Evolutionary conservation across 2,797 vertebrate species (phyloP).

Genomic region (Danio albolineatus): DNA sequence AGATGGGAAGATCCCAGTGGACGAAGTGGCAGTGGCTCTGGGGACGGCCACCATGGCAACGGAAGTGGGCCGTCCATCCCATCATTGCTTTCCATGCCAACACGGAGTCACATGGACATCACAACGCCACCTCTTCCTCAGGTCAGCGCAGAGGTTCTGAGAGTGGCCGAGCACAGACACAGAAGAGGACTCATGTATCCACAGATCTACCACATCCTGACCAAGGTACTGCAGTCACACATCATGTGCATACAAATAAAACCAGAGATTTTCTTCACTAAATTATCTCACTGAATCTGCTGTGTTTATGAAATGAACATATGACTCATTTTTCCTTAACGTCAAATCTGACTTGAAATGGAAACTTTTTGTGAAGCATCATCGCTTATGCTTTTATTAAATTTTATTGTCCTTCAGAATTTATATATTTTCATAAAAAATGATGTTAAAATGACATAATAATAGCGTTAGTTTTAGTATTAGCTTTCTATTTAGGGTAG

Average conservation of each 20-base stretch:
- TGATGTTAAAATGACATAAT: too few species aligned
- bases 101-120: conserved; percentile 93
- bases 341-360: not conserved
- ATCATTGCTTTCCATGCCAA: conserved; percentile 92
- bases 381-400: not conserved
- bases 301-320: not conserved
- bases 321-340: not conserved
- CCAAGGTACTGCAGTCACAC: conserved; percentile 77
- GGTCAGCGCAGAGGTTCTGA: conserved; percentile 88
- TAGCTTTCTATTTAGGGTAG: too few species aligned
- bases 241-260: not conserved
- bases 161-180: conserved; percentile 92
- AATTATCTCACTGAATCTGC: not conserved
- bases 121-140: conserved; percentile 92
- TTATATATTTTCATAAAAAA: too few species aligned
- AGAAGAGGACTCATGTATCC: conserved; percentile 93
- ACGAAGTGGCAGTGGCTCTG: conserved; percentile 75
- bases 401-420: too few species aligned
- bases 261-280: not conserved
- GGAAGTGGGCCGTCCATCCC: conserved; percentile 86
- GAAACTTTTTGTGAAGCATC: not conserved
- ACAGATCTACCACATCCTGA: conserved; percentile 92
- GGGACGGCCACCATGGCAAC: conserved; percentile 82
- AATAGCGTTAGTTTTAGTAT: too few species aligned
- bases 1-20: conserved; percentile 85